Conservation (phyloP, 2,888 invertebrate species). For the Pachymerium ferrugineum region DNA sequence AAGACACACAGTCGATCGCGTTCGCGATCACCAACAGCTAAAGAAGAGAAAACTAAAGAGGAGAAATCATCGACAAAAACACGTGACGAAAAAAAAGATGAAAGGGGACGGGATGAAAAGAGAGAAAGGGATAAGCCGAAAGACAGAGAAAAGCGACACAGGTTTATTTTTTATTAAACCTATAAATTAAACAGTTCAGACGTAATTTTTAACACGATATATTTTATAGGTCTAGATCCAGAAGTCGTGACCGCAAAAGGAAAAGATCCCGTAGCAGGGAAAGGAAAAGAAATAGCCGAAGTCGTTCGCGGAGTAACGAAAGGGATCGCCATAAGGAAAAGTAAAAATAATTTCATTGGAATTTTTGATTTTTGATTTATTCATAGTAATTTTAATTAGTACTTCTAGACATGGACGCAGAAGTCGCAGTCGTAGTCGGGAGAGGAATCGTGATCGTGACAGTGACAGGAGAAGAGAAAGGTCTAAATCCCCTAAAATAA, state of each 20-base stretch:
- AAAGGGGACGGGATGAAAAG: not conserved
- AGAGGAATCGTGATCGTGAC: constrained; percentile 6
- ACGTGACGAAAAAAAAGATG: not conserved
- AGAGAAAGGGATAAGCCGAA: not conserved
- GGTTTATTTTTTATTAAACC: not conserved
- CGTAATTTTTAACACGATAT: not conserved
- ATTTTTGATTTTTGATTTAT: not conserved
- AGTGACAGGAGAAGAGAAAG: constrained; percentile 15
- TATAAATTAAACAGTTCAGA: not conserved
- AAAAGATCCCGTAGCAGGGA: not conserved
- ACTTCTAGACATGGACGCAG: not conserved
- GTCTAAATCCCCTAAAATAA: not conserved
- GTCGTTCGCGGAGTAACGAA: not conserved
- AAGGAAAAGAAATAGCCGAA: not conserved
- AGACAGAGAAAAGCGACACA: constrained; percentile 2
- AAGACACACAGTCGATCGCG: not conserved
- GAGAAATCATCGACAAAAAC: not conserved
- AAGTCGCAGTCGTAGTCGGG: constrained; percentile 1
- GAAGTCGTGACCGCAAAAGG: not conserved
- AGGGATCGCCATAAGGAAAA: not conserved
- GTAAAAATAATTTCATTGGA: not conserved
- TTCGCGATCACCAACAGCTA: not conserved
- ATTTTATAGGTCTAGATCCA: not conserved
- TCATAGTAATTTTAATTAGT: not conserved
- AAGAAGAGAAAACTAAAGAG: not conserved